Evolutionary conservation across 2,888 invertebrate species (phyloP).

Genomic region (Rotaria magnacalcarata): DNA sequence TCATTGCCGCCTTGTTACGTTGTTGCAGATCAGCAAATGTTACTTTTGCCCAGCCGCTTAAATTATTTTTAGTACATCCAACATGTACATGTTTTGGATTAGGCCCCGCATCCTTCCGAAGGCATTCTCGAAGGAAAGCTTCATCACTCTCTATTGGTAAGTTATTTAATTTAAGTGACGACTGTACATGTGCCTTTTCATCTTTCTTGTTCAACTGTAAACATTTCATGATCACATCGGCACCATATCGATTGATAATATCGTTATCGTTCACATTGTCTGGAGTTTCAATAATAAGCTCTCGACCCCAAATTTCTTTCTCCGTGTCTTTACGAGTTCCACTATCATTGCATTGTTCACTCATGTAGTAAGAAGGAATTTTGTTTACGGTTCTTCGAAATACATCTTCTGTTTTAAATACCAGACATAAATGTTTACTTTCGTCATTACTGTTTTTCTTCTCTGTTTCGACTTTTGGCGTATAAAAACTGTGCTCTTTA

Average conservation of each 20-base stretch:
- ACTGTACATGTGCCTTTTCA: not conserved
- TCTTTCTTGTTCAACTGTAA: not conserved
- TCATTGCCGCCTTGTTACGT: not conserved
- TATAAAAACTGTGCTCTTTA: not conserved
- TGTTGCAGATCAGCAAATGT: not conserved
- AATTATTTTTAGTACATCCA: not conserved
- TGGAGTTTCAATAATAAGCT: not conserved
- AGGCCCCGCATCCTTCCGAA: not conserved
- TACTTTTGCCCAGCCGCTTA: not conserved
- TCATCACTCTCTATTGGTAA: not conserved
- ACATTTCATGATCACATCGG: not conserved
- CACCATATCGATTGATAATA: not conserved
- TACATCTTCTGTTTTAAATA: not conserved
- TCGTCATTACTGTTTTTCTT: not conserved
- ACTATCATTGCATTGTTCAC: not conserved
- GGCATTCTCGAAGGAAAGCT: not conserved
- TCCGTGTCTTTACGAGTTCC: not conserved
- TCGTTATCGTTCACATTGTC: not conserved
- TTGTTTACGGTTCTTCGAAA: not conserved
- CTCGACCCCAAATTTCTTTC: not conserved
- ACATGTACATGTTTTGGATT: not conserved
- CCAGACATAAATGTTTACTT: not conserved
- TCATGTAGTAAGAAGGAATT: not conserved
- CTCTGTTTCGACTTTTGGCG: not conserved
- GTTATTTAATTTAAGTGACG: not conserved